Evolutionary conservation across 1,140 invertebrate genomes (phyloP).

Genomic region (Drosophila insularis): DNA sequence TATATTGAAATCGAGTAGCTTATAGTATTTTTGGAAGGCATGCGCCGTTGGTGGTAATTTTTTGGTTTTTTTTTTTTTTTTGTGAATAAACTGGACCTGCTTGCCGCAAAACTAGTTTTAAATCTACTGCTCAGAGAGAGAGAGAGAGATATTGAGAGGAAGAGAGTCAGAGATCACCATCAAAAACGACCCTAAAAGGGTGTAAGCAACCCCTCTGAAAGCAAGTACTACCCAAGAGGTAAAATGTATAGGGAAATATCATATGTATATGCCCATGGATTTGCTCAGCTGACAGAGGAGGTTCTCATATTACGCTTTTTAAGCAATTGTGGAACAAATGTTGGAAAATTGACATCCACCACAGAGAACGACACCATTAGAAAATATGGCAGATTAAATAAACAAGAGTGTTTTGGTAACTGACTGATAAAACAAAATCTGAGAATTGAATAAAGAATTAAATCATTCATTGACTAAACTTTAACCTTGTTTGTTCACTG

Average conservation of each 20-base stretch:
- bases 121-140: slow-evolving; percentile 49
- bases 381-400: neutral
- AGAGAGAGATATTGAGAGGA: too few relatives aligned
- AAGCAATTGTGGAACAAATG: slow-evolving; percentile 15
- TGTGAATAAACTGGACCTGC: slow-evolving; percentile 55
- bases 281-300: slow-evolving; percentile 51
- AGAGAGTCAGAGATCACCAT: slow-evolving; percentile 24
- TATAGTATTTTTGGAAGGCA: slow-evolving; percentile 47
- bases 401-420: too few relatives aligned
- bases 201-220: slow-evolving; percentile 1
- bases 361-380: neutral
- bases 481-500: too few relatives aligned
- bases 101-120: slow-evolving; percentile 66
- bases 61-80: slow-evolving; percentile 18
- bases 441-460: too few relatives aligned
- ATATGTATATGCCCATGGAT: slow-evolving; percentile 2
- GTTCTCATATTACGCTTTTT: slow-evolving; percentile 48
- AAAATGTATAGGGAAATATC: too few relatives aligned
- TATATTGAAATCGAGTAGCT: slow-evolving; percentile 68
- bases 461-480: too few relatives aligned
- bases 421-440: too few relatives aligned
- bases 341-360: neutral
- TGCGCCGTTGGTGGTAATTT: slow-evolving; percentile 79
- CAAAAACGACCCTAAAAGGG: slow-evolving; percentile 29
- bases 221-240: neutral